Base-by-base conservation (phyloP, 2,113 vertebrate species). In the Periophthalmodon schlosseri region DNA sequence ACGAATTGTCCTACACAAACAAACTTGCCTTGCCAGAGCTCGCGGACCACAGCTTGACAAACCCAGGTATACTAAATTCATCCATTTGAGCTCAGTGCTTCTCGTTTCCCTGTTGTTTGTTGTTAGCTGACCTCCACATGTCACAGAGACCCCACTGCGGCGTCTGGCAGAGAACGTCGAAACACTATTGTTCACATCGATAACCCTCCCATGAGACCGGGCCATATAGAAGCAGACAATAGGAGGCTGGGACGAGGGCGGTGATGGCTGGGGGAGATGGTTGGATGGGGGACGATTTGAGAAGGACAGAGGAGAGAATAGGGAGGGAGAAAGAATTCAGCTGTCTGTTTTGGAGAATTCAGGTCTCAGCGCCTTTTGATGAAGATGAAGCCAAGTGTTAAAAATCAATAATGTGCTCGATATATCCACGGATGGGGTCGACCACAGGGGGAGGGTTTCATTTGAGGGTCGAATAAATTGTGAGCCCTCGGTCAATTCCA, bases 381-480 rank as follows among this genome's bases (percentile, higher is more conserved):
- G 85, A 92, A 91, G 90, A 92, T 89, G 82, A 91, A 93, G 82
- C 80, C 84, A 91, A 88, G 84, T 88, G 87, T 84, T 89, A 79
- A 87, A 93, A 92, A 93, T 92, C 92, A 90, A 92, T 93, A 88
- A 75, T 73, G 18, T 81, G 87, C 78, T 92, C 81, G 46, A 90
- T 90, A 89, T 68, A 72, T 83, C 85, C 80, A 79, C 78, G 81
- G 83, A 87, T 69, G 80, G 84, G 79, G 69, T 86, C 86, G 81
- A 86, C 81, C 80, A 85, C 71, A 61, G 34, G 68, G 81, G 74
- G n/a, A 72, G 54, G 60, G 67, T 78, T 83, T 81, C 47, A 75
- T 83, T 76, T 70, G 77, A 28, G 13, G 74, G 67, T 13, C 75
- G 77, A 81, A 88, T 84, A 82, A 74, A 74, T 72, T 79, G 74